Percentiles rank a stretch among this genome's conserved stretches.
These are phyloP conservation scores for Nothobranchius furzeri DNA, from an alignment of 2,113 vertebrate genomes.

Conservation along the genomic window DNA sequence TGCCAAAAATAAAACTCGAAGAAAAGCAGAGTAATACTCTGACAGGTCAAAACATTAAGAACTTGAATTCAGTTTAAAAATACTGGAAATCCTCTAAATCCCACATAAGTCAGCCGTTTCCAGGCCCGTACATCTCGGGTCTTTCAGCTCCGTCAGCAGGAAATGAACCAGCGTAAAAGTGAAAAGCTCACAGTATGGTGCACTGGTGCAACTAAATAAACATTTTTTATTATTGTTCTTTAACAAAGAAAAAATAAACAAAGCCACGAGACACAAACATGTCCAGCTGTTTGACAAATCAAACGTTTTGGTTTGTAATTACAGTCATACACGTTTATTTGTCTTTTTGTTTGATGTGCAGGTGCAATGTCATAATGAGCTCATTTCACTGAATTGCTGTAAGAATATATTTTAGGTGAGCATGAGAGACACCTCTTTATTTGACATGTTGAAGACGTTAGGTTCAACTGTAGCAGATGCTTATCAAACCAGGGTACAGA, in stretches of 20 bases:
- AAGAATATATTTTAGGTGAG: too few species aligned
- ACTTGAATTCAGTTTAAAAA: slow-evolving; percentile 7
- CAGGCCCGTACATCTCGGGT: slow-evolving; percentile 1
- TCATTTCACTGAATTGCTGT: too few species aligned
- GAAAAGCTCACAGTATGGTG: slow-evolving; percentile 15
- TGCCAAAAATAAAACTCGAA: slow-evolving; percentile 8
- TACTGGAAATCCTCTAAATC: slow-evolving; percentile 22
- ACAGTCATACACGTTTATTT: too few species aligned
- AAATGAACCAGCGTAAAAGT: slow-evolving; percentile 8
- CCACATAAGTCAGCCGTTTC: slow-evolving; percentile 11
- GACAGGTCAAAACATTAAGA: slow-evolving; percentile 19
- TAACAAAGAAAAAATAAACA: neutral
- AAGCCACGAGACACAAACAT: too few species aligned
- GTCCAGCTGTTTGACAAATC: too few species aligned
- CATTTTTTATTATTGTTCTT: neutral
- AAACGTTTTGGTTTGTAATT: too few species aligned
- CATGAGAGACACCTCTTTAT: too few species aligned
- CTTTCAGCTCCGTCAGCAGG: slow-evolving; percentile 36
- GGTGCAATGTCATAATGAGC: too few species aligned
- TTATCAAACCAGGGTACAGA: too few species aligned
- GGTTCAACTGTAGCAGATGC: neutral
- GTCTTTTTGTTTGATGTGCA: too few species aligned
- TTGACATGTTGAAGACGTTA: too few species aligned
- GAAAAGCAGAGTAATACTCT: neutral
- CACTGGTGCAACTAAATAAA: neutral